Conservation (phyloP, 2,797 vertebrate genomes). For the Discoglossus pictus region DNA sequence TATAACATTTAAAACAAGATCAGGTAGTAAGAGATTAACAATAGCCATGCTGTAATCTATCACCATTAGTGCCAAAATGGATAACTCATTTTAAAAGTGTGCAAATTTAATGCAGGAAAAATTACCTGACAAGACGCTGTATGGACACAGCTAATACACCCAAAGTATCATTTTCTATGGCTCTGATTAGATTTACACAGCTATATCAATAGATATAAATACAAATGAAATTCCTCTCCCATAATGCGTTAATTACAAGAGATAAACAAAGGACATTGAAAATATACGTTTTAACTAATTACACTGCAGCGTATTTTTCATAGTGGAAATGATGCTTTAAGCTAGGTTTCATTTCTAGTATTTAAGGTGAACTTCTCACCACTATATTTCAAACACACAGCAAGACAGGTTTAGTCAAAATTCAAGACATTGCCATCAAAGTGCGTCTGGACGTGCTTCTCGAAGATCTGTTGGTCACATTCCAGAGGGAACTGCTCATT, state of each 20-base stretch:
- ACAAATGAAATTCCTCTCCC: constrained; percentile 49
- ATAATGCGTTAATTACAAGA: constrained; percentile 56
- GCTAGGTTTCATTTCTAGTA: constrained; percentile 43
- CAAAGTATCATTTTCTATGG: constrained; percentile 38
- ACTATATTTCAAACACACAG: constrained; percentile 53
- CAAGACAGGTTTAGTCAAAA: constrained; percentile 75
- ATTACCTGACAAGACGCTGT: not conserved
- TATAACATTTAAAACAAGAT: not conserved
- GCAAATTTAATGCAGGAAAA: constrained; percentile 46
- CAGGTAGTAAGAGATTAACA: constrained; percentile 34
- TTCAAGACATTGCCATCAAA: constrained; percentile 87
- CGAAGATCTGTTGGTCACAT: constrained; percentile 92
- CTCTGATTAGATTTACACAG: constrained; percentile 58
- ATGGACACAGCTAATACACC: constrained; percentile 43
- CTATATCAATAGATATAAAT: constrained; percentile 63
- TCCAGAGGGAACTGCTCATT: constrained; percentile 95
- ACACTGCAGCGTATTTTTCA: constrained; percentile 44
- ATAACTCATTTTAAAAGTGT: constrained; percentile 46
- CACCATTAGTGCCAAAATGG: constrained; percentile 46
- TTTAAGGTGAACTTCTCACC: constrained; percentile 41
- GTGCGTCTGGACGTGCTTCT: constrained; percentile 95
- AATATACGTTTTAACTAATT: constrained; percentile 26
- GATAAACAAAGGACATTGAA: constrained; percentile 43
- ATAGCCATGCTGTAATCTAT: constrained; percentile 55
- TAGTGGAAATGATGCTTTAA: constrained; percentile 43